These are phyloP conservation scores for Epistrophella euchroma DNA, from an alignment of 2,888 invertebrate genomes.

Conservation along the genomic window DNA sequence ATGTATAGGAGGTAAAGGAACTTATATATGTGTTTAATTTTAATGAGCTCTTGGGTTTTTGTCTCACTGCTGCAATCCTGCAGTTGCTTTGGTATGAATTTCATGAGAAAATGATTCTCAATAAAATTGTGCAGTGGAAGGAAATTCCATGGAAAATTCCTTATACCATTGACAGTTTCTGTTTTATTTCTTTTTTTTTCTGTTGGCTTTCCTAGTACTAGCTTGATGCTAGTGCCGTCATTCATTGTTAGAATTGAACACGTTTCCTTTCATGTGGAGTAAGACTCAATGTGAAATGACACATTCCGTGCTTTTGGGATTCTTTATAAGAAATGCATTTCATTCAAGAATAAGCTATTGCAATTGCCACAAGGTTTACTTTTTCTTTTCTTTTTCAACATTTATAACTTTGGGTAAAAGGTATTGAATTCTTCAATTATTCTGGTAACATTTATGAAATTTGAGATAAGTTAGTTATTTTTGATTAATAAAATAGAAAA, in stretches of 20 bases:
- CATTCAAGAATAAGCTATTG: background rate
- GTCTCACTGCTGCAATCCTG: background rate
- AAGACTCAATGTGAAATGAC: constrained; percentile 3
- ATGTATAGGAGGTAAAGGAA: no score
- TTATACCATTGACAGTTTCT: constrained; percentile 11
- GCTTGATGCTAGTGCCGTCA: background rate
- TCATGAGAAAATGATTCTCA: constrained; percentile 2
- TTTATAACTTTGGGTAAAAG: background rate
- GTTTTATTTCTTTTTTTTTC: background rate
- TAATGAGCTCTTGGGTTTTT: constrained; percentile 14
- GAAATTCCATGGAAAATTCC: constrained; percentile 5
- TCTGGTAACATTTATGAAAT: background rate
- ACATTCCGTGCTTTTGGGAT: background rate
- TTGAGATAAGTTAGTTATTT: background rate
- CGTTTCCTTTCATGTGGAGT: constrained; percentile 9
- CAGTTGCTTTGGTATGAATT: background rate
- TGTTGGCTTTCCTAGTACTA: background rate
- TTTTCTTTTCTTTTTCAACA: background rate
- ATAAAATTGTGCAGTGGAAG: constrained; percentile 3
- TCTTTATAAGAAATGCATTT: background rate
- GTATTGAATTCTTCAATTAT: constrained; percentile 3
- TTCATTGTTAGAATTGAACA: constrained; percentile 26
- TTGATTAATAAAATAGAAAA: no score
- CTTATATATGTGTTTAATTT: constrained; percentile 6
- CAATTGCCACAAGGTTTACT: background rate